These are phyloP conservation scores for Drosophila equinoxialis DNA, from an alignment of 1,140 invertebrate species.

Conservation along the genomic window DNA sequence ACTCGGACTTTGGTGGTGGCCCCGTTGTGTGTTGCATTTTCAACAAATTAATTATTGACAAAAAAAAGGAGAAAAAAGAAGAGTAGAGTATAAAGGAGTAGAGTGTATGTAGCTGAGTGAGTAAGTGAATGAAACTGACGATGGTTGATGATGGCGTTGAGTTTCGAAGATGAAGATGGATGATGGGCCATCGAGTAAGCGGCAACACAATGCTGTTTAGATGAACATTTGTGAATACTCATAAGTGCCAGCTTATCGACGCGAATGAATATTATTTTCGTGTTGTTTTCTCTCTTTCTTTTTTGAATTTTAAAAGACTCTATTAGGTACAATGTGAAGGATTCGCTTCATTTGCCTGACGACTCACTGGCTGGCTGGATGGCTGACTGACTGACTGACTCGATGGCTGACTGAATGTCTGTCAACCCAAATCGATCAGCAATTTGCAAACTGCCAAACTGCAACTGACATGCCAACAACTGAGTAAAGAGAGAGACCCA, in stretches of 20 bases:
- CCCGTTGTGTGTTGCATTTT: conserved; percentile 72
- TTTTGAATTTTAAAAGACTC: not conserved
- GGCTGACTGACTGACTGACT: not conserved
- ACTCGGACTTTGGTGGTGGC: conserved; percentile 61
- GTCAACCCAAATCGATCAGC: conserved; percentile 20
- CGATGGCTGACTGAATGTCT: not conserved
- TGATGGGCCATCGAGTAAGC: not conserved
- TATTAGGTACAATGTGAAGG: not conserved
- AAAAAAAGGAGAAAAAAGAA: conserved; percentile 52
- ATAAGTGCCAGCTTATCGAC: conserved; percentile 1
- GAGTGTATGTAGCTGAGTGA: not conserved
- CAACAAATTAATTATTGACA: conserved; percentile 80
- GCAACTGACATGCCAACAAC: conserved; percentile 36
- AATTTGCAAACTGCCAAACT: conserved; percentile 24
- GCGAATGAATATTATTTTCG: not conserved
- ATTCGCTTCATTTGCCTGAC: conserved; percentile 1
- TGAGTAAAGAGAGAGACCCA: not conserved
- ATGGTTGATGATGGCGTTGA: conserved; percentile 9
- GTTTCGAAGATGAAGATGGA: conserved; percentile 7
- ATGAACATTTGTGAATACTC: conserved; percentile 6
- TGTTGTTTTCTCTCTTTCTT: not conserved
- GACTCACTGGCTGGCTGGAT: not conserved
- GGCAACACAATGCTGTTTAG: not conserved
- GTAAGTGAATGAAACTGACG: conserved; percentile 13
- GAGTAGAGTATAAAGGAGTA: not conserved